These are phyloP conservation scores for Cichlasoma orientale DNA, from an alignment of 2,797 vertebrate genomes.

Conservation along the genomic window DNA sequence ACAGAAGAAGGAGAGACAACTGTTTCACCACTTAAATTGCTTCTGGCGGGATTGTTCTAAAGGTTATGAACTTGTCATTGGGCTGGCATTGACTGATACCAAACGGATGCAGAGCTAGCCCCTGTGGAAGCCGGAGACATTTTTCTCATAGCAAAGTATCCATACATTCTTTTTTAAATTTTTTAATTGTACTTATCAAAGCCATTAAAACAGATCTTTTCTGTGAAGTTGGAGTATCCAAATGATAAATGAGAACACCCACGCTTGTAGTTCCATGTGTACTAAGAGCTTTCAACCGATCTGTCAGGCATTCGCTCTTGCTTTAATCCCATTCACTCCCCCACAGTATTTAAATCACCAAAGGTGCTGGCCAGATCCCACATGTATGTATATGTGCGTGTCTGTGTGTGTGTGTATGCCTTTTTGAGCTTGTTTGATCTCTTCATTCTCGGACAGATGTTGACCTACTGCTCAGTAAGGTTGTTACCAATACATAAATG, in stretches of 20 bases:
- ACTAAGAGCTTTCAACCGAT: slow-evolving; percentile 46
- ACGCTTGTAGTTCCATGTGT: slow-evolving; percentile 13
- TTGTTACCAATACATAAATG: not conserved
- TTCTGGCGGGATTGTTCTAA: slow-evolving; percentile 19
- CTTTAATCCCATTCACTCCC: slow-evolving; percentile 40
- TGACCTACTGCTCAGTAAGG: not conserved
- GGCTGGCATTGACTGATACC: slow-evolving; percentile 9
- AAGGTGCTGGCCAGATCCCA: slow-evolving; percentile 22
- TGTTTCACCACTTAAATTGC: slow-evolving; percentile 22
- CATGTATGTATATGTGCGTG: not conserved
- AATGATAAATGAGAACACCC: slow-evolving; percentile 38
- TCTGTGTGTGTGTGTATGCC: too few species aligned
- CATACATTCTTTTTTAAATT: not conserved
- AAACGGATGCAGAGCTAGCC: not conserved
- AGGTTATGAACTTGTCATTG: slow-evolving; percentile 48
- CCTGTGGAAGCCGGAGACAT: not conserved
- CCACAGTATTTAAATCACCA: slow-evolving; percentile 39
- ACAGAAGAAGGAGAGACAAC: slow-evolving; percentile 15
- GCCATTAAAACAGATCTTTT: slow-evolving; percentile 24
- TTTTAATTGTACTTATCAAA: slow-evolving; percentile 18
- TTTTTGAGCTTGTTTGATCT: slow-evolving; percentile 5
- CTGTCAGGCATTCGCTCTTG: slow-evolving; percentile 31
- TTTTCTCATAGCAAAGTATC: not conserved
- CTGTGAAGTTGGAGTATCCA: slow-evolving; percentile 5
- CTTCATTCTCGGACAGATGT: not conserved